A percentile compares a stretch with the other conserved stretches of the same genome.
These are phyloP conservation scores for Zaprionus gabonicus DNA, from an alignment of 1,140 invertebrate species.

Conservation along the genomic window DNA sequence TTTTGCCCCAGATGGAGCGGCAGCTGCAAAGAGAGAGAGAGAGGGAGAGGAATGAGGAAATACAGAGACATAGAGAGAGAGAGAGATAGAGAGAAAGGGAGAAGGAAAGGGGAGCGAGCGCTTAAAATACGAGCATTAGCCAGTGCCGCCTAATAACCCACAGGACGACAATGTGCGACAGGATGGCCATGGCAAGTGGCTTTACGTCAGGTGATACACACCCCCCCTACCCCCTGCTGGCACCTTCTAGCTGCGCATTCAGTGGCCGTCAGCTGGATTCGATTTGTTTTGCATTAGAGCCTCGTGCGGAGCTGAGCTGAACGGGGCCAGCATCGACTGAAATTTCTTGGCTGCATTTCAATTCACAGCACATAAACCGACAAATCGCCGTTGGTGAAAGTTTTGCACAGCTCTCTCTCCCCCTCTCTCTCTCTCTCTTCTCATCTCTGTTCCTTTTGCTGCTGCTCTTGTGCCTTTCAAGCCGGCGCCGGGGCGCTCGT, in stretches of 20 bases:
- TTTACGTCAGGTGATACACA: conserved; percentile 25
- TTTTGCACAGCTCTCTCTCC: conserved; percentile 39
- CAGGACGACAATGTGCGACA: conserved; percentile 43
- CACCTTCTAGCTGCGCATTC: conserved; percentile 6
- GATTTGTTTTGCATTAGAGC: conserved; percentile 53
- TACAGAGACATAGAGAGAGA: background rate
- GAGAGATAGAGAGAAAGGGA: background rate
- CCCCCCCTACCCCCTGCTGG: background rate
- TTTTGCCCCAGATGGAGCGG: conserved; percentile 52
- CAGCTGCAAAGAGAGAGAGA: background rate
- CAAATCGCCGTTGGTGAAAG: conserved; percentile 73
- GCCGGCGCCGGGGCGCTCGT: background rate
- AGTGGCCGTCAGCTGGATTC: conserved; percentile 42
- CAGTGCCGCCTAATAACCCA: conserved; percentile 49
- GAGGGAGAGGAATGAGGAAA: background rate
- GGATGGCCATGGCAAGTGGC: conserved; percentile 26
- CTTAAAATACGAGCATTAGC: conserved; percentile 1
- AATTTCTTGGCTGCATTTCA: conserved; percentile 78
- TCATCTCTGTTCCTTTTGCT: background rate
- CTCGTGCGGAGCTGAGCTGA: background rate
- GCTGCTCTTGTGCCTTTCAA: background rate
- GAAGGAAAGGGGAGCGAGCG: background rate
- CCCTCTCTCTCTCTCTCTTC: background rate
- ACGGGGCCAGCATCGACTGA: background rate
- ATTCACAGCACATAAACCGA: conserved; percentile 80